Percentiles rank a stretch among this genome's conserved stretches.
Evolutionary conservation across 2,113 vertebrate species (phyloP).

Genomic region (Dasypus novemcinctus): DNA sequence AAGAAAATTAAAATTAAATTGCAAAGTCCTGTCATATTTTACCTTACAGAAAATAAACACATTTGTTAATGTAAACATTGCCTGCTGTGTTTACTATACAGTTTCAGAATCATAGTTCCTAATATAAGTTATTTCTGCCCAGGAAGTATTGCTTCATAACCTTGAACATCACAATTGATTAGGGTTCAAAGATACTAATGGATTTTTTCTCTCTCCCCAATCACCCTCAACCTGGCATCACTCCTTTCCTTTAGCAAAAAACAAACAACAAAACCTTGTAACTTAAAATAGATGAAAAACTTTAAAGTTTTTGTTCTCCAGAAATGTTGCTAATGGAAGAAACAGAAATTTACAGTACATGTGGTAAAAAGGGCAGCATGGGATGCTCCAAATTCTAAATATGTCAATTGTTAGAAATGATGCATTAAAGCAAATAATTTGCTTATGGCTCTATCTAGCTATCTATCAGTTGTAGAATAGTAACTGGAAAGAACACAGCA

Average conservation of each 20-base stretch:
- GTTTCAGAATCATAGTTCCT: neutral
- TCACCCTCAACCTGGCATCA: neutral
- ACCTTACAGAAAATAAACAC: neutral
- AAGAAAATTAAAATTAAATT: neutral
- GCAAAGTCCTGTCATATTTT: neutral
- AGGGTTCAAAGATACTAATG: conserved; percentile 56
- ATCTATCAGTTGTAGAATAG: neutral
- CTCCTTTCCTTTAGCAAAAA: neutral
- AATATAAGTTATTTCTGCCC: conserved; percentile 43
- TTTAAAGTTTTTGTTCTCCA: neutral
- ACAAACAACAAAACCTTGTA: conserved; percentile 29
- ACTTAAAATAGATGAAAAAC: conserved; percentile 37
- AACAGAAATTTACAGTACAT: conserved; percentile 23
- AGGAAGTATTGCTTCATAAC: conserved; percentile 21
- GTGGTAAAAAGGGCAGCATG: conserved; percentile 9
- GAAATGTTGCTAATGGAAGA: neutral
- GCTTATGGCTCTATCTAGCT: neutral
- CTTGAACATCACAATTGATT: neutral
- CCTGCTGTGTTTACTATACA: neutral
- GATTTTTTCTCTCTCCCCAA: neutral
- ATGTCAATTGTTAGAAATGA: conserved; percentile 41
- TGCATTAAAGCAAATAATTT: conserved; percentile 27
- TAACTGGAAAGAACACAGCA: conserved; percentile 26
- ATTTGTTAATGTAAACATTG: neutral
- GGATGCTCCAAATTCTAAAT: neutral